A percentile compares a stretch with the other conserved stretches of the same genome.
Evolutionary conservation across 2,888 invertebrate species (phyloP).

Genomic region (Phragmatobia fuliginosa): DNA sequence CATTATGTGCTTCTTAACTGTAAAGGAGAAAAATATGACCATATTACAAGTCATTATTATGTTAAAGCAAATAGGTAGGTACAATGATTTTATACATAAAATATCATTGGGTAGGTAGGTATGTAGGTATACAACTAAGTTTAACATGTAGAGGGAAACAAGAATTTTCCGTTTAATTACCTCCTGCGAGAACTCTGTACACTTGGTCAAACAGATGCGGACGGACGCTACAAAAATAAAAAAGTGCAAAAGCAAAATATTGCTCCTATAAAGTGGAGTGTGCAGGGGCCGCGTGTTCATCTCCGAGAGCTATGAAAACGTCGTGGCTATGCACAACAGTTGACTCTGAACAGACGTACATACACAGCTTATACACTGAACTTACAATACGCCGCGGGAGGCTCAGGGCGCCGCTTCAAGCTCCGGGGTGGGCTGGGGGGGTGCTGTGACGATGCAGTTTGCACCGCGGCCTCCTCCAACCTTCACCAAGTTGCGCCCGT

Average conservation of each 20-base stretch:
- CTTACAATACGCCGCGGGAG: conserved; percentile 75
- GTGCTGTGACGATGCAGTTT: conserved; percentile 84
- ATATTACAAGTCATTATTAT: conserved; percentile 27
- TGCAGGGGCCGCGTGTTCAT: conserved; percentile 59
- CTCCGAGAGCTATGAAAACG: conserved; percentile 73
- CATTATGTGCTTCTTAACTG: not conserved
- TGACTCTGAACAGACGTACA: conserved; percentile 78
- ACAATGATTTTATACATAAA: too few species aligned
- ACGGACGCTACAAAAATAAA: conserved; percentile 37
- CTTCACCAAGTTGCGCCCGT: conserved; percentile 85
- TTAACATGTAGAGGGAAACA: conserved; percentile 12
- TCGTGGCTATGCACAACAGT: conserved; percentile 81
- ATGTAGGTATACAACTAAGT: conserved; percentile 4
- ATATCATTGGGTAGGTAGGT: not conserved
- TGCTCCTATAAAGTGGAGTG: conserved; percentile 65
- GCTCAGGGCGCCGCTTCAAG: conserved; percentile 53
- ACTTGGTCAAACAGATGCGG: conserved; percentile 47
- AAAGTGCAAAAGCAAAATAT: conserved; percentile 65
- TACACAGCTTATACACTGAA: conserved; percentile 54
- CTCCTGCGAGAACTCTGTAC: conserved; percentile 40
- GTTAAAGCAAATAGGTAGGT: conserved; percentile 22
- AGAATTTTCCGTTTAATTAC: conserved; percentile 41
- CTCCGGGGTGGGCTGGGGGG: conserved; percentile 62
- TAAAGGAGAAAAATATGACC: conserved; percentile 17
- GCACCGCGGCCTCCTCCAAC: conserved; percentile 85